phyloP scores from a whole-genome alignment of 2,797 vertebrate species.

The Melanotaenia trifasciata region DNA sequence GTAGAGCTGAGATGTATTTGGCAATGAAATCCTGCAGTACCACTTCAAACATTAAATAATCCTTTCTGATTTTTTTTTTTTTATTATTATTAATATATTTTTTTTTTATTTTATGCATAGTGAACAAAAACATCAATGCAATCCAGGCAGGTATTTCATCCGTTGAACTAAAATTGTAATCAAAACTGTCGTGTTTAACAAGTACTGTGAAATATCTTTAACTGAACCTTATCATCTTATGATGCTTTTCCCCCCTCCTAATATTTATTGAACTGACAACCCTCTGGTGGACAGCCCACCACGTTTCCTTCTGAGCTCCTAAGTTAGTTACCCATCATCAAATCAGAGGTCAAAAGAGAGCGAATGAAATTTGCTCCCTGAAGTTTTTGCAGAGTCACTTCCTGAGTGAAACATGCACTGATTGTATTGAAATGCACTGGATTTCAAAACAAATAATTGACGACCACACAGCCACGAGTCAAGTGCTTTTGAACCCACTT shows the following conservation, averaged over 20 bases:
- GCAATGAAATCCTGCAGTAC: not conserved
- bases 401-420: not conserved
- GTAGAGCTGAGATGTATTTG: not conserved
- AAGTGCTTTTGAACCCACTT: constrained; percentile 59
- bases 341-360: not conserved
- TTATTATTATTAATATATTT: too few relatives aligned
- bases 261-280: too few relatives aligned
- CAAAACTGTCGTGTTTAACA: too few relatives aligned
- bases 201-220: not conserved
- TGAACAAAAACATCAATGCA: not conserved
- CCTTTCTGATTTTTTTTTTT: not conserved
- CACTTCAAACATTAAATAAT: not conserved
- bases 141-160: not conserved
- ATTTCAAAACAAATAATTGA: constrained; percentile 53
- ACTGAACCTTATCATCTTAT: not conserved
- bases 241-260: too few relatives aligned
- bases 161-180: not conserved
- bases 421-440: constrained; percentile 21
- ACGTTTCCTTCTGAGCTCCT: too few relatives aligned
- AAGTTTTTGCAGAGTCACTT: constrained; percentile 12
- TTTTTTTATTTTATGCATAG: not conserved
- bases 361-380: too few relatives aligned
- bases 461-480: constrained; percentile 55
- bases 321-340: not conserved
- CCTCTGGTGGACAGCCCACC: too few relatives aligned